phyloP scores from a whole-genome alignment of 2,888 invertebrate genomes.

The Trichopria drosophilae region DNA sequence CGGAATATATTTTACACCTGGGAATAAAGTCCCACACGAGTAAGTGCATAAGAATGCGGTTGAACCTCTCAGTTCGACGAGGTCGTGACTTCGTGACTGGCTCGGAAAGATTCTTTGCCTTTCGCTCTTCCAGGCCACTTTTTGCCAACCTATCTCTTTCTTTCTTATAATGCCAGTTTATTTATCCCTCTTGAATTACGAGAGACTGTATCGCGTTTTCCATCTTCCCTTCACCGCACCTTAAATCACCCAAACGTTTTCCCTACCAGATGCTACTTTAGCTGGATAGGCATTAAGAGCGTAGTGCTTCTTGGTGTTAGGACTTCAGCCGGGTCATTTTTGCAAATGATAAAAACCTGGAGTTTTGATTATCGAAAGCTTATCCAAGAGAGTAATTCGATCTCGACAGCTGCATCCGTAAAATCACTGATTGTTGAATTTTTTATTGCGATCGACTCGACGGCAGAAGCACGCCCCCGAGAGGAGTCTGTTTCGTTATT shows the following conservation, averaged over 20 bases:
- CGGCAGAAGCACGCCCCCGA: too few relatives aligned
- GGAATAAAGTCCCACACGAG: constrained; percentile 6
- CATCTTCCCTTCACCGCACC: constrained; percentile 2
- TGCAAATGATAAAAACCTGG: too few relatives aligned
- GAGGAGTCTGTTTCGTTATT: too few relatives aligned
- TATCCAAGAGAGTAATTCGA: too few relatives aligned
- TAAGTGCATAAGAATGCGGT: constrained; percentile 35
- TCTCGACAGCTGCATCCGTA: too few relatives aligned
- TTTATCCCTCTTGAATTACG: constrained; percentile 2
- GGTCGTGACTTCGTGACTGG: constrained; percentile 15
- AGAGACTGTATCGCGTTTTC: constrained; percentile 9
- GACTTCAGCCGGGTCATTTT: too few relatives aligned
- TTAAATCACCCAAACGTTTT: constrained; percentile 6
- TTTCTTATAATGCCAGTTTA: background rate
- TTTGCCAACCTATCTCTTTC: background rate
- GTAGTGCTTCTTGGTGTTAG: too few relatives aligned
- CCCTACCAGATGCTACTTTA: constrained; percentile 7
- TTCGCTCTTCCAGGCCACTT: constrained; percentile 6
- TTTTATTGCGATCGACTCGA: too few relatives aligned
- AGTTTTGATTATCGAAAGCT: too few relatives aligned
- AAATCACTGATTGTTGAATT: too few relatives aligned
- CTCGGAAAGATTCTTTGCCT: constrained; percentile 13
- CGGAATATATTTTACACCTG: background rate
- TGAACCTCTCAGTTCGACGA: constrained; percentile 27
- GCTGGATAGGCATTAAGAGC: too few relatives aligned